A percentile compares a stretch with the other conserved stretches of the same genome.
phyloP scores from a whole-genome alignment of 2,113 vertebrate genomes.

The Chaenocephalus aceratus region DNA sequence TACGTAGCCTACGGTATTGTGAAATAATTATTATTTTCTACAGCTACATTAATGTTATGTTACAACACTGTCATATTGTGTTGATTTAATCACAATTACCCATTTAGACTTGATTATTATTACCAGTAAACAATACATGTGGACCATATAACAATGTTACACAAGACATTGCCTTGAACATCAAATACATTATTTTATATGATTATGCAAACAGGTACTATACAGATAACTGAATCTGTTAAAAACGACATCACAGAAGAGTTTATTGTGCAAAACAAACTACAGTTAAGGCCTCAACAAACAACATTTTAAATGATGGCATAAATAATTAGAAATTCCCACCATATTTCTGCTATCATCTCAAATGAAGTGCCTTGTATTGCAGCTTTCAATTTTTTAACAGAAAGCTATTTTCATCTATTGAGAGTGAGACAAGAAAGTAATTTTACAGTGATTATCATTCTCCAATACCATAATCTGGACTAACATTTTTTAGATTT shows the following conservation, averaged over 20 bases:
- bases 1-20: background rate
- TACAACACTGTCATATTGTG: background rate
- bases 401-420: constrained; percentile 10
- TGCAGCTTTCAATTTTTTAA: constrained; percentile 12
- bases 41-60: background rate
- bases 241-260: background rate
- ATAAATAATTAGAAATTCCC: background rate
- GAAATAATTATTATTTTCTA: background rate
- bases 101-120: background rate
- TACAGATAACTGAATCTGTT: background rate
- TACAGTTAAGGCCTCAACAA: background rate
- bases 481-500: constrained; percentile 31
- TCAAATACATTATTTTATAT: background rate
- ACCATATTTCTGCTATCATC: constrained; percentile 11
- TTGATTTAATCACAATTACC: background rate
- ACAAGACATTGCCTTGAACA: background rate
- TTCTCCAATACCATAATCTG: constrained; percentile 39
- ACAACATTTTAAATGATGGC: background rate
- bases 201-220: background rate
- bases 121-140: background rate
- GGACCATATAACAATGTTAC: background rate
- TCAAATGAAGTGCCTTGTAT: constrained; percentile 7
- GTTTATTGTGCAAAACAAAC: background rate
- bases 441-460: constrained; percentile 42
- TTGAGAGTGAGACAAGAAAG: constrained; percentile 16